Evolutionary conservation across 2,888 invertebrate species (phyloP), one percentile per base, ranked within the genome.

Genomic region (Drosophila lutescens): DNA sequence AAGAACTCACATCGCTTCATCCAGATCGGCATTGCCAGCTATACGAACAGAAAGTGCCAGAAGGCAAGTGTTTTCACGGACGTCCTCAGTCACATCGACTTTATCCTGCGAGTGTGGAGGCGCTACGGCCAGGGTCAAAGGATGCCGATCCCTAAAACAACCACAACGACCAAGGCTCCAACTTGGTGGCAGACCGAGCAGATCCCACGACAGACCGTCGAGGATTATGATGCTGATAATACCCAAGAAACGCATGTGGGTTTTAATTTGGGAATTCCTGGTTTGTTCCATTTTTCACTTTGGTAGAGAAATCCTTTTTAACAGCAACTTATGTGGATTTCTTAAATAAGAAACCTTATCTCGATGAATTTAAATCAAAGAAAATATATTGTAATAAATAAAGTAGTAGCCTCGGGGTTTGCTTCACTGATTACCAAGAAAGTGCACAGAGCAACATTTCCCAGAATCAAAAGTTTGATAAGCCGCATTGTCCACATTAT

Each of bases 11-110:
- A 40, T 7, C 53, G 53, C 12, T 53, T 53, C 2, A 7, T 53
- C 8, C 53, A 53, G 38, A 40, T 53, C 38, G 53, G 53, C n/a
- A 53, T 53, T 8, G 15, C 53, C 38, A 53, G 53, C 12, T 40
- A n/a, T n/a, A 26, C 38, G 15, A 53, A 40, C 8, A 15, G 12
- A 7, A n/a, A 12, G 4, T 53, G 51, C 4, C 23, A 38, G 7
- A 26, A 12, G 8, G 38, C 38, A 1, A 5, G n/a, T 9, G 38
- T 53, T 26, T 53, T 40, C 26, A 54, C 53, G 13, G 53, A 54
- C 9, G 17, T 54, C 1, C 8, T 54, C 15, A 40, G 53, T 13
- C 17, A 41, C 13, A 17, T 30, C 5, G 53, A 54, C 2, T 41
- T 54, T 17, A 54, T 41, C 9, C 40, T 40, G 2, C 12, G 53